A percentile compares a stretch with the other conserved stretches of the same genome.
These are phyloP conservation scores for Onychostoma macrolepis DNA, from an alignment of 2,113 vertebrate genomes.

Conservation along the genomic window DNA sequence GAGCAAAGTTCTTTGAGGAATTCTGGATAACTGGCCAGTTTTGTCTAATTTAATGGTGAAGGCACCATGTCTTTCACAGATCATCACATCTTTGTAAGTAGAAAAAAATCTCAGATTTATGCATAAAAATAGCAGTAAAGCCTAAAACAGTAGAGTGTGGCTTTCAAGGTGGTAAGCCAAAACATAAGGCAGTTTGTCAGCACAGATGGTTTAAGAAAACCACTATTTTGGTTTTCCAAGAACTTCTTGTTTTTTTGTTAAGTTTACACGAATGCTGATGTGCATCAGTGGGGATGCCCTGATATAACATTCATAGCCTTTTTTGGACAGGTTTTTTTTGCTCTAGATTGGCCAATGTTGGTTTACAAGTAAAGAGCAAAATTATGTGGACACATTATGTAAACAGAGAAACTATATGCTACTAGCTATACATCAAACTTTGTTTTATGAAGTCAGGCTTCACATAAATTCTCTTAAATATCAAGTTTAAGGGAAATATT, in stretches of 20 bases:
- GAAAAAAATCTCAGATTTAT: background rate
- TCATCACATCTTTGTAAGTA: conserved; percentile 92
- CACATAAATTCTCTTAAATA: background rate
- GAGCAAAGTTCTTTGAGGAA: conserved; percentile 12
- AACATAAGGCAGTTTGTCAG: background rate
- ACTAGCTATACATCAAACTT: background rate
- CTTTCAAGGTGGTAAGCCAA: background rate
- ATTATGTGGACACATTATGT: background rate
- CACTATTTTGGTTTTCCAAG: background rate
- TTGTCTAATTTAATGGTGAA: background rate
- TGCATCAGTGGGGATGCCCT: background rate
- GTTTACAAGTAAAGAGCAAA: background rate
- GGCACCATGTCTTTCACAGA: conserved; percentile 85
- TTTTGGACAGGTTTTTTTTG: background rate
- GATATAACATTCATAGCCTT: background rate
- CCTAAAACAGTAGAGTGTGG: background rate
- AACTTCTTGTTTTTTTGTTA: background rate
- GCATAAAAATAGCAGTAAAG: background rate
- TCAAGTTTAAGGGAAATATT: background rate
- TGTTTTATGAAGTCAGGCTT: background rate
- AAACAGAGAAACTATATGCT: background rate
- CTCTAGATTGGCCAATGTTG: background rate
- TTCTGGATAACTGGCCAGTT: background rate
- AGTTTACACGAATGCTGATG: background rate
- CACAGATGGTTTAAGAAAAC: background rate